These are phyloP conservation scores for Phrynosoma blainvillii DNA, from an alignment of 2,113 vertebrate species.

Conservation along the genomic window DNA sequence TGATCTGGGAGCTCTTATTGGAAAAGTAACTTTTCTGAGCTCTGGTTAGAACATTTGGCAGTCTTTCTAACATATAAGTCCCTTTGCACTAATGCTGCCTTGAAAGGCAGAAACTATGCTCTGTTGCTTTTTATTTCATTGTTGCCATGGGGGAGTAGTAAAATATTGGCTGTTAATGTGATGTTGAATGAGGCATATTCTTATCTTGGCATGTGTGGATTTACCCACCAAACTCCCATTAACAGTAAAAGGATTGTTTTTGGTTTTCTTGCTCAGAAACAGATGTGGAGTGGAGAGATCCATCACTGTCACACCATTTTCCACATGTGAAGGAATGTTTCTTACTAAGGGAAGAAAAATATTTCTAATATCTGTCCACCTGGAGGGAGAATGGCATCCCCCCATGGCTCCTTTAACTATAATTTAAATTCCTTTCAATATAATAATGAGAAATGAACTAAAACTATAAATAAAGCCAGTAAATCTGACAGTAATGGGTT, in stretches of 20 bases:
- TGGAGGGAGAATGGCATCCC: constrained; percentile 60
- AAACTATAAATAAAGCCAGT: constrained; percentile 46
- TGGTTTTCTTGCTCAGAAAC: constrained; percentile 58
- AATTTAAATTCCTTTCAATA: constrained; percentile 48
- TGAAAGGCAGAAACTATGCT: background rate
- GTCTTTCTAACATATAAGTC: no score
- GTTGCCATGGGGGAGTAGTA: constrained; percentile 57
- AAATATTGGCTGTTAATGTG: constrained; percentile 50
- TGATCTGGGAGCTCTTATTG: no score
- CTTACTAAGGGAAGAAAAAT: constrained; percentile 71
- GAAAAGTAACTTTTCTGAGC: no score
- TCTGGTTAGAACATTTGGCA: background rate
- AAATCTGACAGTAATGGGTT: constrained; percentile 38
- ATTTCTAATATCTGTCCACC: constrained; percentile 62
- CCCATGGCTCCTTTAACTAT: constrained; percentile 31
- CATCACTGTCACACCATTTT: constrained; percentile 62
- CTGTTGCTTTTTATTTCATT: constrained; percentile 24
- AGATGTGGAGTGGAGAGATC: constrained; percentile 53
- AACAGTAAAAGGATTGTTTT: constrained; percentile 31
- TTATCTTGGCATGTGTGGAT: constrained; percentile 18
- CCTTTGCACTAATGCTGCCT: background rate
- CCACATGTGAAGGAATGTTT: constrained; percentile 49
- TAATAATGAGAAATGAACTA: constrained; percentile 58
- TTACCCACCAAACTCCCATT: constrained; percentile 36
- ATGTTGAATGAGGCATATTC: constrained; percentile 43